Conservation (phyloP, 2,888 invertebrate genomes). For the Theretra japonica region DNA sequence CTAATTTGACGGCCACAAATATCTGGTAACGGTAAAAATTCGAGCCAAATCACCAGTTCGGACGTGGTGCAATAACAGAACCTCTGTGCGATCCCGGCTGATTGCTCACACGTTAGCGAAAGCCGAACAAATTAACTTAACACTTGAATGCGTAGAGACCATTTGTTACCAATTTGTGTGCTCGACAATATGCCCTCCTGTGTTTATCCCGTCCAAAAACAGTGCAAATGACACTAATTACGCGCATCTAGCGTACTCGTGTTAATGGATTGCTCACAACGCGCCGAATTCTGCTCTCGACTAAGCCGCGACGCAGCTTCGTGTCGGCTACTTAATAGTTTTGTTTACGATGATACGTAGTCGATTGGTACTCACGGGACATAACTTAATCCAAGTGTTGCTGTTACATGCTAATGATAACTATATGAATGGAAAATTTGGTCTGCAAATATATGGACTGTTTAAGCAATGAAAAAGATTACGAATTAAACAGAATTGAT, state of each 20-base stretch:
- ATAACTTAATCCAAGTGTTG: background rate
- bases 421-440: no score
- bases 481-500: no score
- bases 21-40: constrained; percentile 57
- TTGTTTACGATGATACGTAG: constrained; percentile 5
- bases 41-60: constrained; percentile 55
- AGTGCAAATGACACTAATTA: constrained; percentile 84
- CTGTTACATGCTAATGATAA: no score
- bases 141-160: constrained; percentile 70
- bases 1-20: constrained; percentile 44
- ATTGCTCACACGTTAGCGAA: constrained; percentile 82
- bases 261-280: constrained; percentile 76
- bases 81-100: constrained; percentile 57
- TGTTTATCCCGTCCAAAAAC: constrained; percentile 83
- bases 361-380: background rate
- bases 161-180: constrained; percentile 81
- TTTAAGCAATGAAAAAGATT: no score
- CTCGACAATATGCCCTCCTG: constrained; percentile 75
- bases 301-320: constrained; percentile 51
- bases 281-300: constrained; percentile 57
- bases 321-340: constrained; percentile 40
- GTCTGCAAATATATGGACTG: no score
- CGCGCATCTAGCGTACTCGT: constrained; percentile 66
- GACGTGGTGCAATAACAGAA: constrained; percentile 61
- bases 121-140: constrained; percentile 82